Evolutionary conservation across 1,140 invertebrate genomes (phyloP).

Genomic region (Mizuhopecten yessoensis): DNA sequence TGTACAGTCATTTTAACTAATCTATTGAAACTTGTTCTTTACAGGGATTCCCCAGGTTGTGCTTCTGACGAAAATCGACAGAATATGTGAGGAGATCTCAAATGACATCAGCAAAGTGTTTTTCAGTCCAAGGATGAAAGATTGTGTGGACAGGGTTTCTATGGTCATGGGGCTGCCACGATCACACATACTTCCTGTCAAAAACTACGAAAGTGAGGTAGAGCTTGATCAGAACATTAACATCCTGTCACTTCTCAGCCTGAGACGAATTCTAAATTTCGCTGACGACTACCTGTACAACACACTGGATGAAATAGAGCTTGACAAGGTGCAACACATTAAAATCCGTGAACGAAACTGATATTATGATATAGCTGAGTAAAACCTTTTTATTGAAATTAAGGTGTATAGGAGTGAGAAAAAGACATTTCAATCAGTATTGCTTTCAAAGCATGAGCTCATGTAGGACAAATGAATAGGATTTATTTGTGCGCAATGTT

Average conservation of each 20-base stretch:
- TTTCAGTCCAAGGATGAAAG: conserved; percentile 50
- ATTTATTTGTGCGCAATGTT: too few species aligned
- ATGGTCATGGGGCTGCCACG: conserved; percentile 61
- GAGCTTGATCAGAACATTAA: conserved; percentile 60
- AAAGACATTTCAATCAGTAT: too few species aligned
- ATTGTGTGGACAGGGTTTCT: conserved; percentile 61
- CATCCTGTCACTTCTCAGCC: conserved; percentile 53
- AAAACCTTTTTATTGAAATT: too few species aligned
- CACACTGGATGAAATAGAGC: not conserved
- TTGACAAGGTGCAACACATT: not conserved
- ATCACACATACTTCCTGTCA: conserved; percentile 62
- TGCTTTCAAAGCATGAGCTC: too few species aligned
- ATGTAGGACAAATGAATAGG: too few species aligned
- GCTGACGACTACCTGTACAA: conserved; percentile 65
- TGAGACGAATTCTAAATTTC: conserved; percentile 63
- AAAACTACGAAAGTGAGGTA: conserved; percentile 66
- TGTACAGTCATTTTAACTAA: too few species aligned
- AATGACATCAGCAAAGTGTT: conserved; percentile 57
- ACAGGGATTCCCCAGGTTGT: conserved; percentile 57
- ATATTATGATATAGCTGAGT: too few species aligned
- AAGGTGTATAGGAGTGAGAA: too few species aligned
- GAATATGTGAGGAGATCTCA: conserved; percentile 46
- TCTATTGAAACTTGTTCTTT: not conserved
- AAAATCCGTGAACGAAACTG: not conserved
- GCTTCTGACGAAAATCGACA: conserved; percentile 61